Base-by-base conservation (phyloP, 1,140 invertebrate genomes). In the Cydia amplana region DNA sequence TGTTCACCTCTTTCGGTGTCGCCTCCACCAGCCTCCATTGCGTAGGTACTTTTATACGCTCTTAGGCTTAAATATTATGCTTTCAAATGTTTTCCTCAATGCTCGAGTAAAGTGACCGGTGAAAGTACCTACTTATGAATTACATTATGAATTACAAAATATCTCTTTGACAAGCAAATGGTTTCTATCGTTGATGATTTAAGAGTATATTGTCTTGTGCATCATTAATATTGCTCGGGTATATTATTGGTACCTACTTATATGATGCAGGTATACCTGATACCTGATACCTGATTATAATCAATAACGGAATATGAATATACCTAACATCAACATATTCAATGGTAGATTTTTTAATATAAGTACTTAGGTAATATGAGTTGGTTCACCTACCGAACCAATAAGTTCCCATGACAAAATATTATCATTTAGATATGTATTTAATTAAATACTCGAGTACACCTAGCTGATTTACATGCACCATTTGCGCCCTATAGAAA, bases 1-100 rank as follows among this genome's bases (percentile, higher is more conserved):
- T 88, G 86, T 88, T 92, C 91, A 91, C 91, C 91, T 92, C 91
- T 92, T 93, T 93, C 91, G 86, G 81, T 88, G 88, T 91, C 88
- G 87, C 91, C 89, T 88, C 82, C 78, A 83, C 80, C 64, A 67
- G 64, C 64, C 65, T 70, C 65, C 65, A 28, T 51, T 36, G 32
- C 65, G 65, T 46, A 46, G 43, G 12, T 70, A 70, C 65, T 70
- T 70, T 16, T 18, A 20, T 67, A 67, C 28, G 28, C 65, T 70
- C 32, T 70, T 70, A 70, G 9, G 65, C 65, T 70, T 70, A 70
- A 70, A 70, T 36, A 70, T 40, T 70, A 70, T 70, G 65, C 65
- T 70, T 43, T 70, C 32, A 40, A 70, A 70, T 70, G 32, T 70
- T 70, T 70, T 70, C 65, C 65, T 70, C 65, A 18, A 32, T 70